Conservation (phyloP, 2,797 vertebrate species). For the Miichthys miiuy region DNA sequence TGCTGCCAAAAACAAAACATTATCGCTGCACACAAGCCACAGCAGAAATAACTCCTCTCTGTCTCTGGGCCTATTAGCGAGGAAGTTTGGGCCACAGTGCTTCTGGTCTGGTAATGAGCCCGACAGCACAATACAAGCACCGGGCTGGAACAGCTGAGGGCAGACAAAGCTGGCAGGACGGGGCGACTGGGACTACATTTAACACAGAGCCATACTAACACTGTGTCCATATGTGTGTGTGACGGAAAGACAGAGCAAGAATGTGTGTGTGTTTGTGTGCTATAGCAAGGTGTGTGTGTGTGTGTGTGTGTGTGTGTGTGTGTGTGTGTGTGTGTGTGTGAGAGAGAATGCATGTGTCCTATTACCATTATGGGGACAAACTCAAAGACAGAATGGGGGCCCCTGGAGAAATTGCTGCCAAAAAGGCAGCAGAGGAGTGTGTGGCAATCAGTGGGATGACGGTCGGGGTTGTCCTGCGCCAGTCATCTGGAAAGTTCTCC, state of each 20-base stretch:
- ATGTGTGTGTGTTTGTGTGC: slow-evolving; percentile 27
- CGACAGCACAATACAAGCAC: slow-evolving; percentile 87
- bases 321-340: slow-evolving; percentile 39
- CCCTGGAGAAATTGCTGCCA: slow-evolving; percentile 79
- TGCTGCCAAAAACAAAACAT: slow-evolving; percentile 68
- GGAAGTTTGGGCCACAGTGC: slow-evolving; percentile 82
- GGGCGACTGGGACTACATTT: slow-evolving; percentile 79
- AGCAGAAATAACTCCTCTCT: slow-evolving; percentile 73
- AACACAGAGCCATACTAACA: slow-evolving; percentile 71
- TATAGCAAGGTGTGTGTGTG: slow-evolving; percentile 21
- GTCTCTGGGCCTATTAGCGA: slow-evolving; percentile 82
- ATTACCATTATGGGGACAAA: slow-evolving; percentile 77
- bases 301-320: slow-evolving; percentile 39
- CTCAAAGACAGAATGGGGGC: slow-evolving; percentile 75
- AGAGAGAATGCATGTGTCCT: slow-evolving; percentile 72
- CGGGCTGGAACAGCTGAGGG: slow-evolving; percentile 87
- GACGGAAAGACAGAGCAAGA: too few relatives aligned
- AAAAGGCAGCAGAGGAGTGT: slow-evolving; percentile 81
- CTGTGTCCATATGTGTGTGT: slow-evolving; percentile 35
- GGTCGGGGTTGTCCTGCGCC: slow-evolving; percentile 75
- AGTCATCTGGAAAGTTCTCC: slow-evolving; percentile 84
- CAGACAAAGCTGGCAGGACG: slow-evolving; percentile 86
- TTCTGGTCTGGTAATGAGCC: slow-evolving; percentile 87
- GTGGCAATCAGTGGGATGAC: slow-evolving; percentile 82
- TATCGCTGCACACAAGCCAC: slow-evolving; percentile 63